Conservation (phyloP, 2,113 vertebrate genomes). For the Brienomyrus brachyistius region DNA sequence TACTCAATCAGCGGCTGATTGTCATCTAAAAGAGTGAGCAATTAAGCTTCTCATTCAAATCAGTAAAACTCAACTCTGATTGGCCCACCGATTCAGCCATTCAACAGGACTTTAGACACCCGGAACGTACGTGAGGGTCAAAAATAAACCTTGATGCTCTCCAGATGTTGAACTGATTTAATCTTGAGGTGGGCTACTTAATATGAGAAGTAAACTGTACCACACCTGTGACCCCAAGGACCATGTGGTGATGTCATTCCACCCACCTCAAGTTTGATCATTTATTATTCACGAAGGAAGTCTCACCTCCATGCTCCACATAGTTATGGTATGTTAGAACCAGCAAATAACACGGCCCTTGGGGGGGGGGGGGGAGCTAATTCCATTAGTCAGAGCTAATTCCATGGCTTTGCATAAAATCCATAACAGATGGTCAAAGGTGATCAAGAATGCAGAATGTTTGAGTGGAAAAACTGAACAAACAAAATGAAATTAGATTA, state of each 20-base stretch:
- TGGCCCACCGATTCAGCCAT: neutral
- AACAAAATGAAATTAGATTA: neutral
- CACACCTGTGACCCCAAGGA: neutral
- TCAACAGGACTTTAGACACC: neutral
- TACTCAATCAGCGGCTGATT: neutral
- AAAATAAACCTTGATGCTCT: neutral
- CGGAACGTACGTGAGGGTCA: neutral
- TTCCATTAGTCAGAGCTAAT: neutral
- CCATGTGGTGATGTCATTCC: neutral
- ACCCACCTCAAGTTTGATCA: neutral
- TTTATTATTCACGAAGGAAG: neutral
- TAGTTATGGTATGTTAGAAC: neutral
- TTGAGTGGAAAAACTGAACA: neutral
- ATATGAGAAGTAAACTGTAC: neutral
- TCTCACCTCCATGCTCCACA: neutral
- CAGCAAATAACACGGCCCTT: neutral
- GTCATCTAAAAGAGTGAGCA: neutral
- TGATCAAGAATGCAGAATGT: neutral
- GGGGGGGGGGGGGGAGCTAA: neutral
- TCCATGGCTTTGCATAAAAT: neutral
- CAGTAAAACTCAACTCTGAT: neutral
- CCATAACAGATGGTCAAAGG: neutral
- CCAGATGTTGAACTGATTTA: neutral
- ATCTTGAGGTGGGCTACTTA: neutral
- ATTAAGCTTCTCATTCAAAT: neutral